Base-by-base conservation (phyloP, 2,888 invertebrate genomes). In the Brassicogethes aeneus region DNA sequence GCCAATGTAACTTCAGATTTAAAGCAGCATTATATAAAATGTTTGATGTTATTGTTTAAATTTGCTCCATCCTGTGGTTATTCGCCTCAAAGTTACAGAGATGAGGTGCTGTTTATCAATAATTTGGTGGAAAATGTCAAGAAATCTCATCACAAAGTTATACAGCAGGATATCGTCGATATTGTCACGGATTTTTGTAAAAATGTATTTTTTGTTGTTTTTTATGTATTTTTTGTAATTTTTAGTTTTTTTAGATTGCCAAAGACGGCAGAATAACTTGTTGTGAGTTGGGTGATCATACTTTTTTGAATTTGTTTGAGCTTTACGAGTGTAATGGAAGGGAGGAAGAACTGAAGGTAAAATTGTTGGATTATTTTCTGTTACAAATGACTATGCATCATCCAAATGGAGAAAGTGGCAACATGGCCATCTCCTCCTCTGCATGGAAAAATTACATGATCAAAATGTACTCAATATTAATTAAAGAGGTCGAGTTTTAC, bases 361-460 rank as follows among this genome's bases (percentile, higher is more conserved):
- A 66, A 38, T 63, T 74, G 35, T 66, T 73, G 34, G 67, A 72
- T 44, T 68, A 74, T 47, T 60, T 74, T 14, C 51, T 71, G 2
- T 55, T 75, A n/a, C 71, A 75, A 60, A 50, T 75, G 10, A 59
- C 66, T 46, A 56, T 74, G 17, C 77, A 77, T 56, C 70, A 73
- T 59, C 75, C 76, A 1, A 60, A 64, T 39, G 73, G 75, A 15
- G 63, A 56, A 2, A 45, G 41, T 12, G 56, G 62, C 39, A 54
- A 51, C 3, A 42, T 59, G 12, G 65, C 68, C 1, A 67, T 65
- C 45, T 70, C 71, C 3, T 51, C 52, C 38, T 55, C 68, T 42
- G 56, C 58, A 13, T 76, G 75, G 75, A 66, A 60, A 8, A 55
- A 48, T 15, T 62, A 65, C 31, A 50, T 73, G 8, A 56, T 57